Evolutionary conservation across 1,140 invertebrate species (phyloP).

Genomic region (Saxidomus purpurata): DNA sequence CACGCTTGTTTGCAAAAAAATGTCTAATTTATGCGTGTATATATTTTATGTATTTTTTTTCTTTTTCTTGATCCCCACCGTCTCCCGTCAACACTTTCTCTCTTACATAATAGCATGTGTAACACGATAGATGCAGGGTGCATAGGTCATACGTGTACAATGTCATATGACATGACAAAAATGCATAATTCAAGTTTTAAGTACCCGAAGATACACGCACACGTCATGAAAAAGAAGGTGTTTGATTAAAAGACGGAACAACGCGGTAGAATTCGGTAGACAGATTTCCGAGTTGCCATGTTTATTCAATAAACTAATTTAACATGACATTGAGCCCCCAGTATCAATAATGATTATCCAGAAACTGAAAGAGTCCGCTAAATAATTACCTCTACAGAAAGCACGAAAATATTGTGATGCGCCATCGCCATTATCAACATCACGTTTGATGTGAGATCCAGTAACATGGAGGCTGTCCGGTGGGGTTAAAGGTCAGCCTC

Average conservation of each 20-base stretch:
- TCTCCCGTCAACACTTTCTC: constrained; percentile 24
- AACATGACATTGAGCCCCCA: constrained; percentile 43
- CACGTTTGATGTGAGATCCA: constrained; percentile 52
- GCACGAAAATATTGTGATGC: constrained; percentile 16
- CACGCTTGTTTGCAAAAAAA: not conserved
- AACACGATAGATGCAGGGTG: not conserved
- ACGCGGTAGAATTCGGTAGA: too few species aligned
- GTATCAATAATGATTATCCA: constrained; percentile 43
- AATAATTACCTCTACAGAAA: constrained; percentile 33
- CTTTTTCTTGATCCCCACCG: too few species aligned
- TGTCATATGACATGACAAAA: constrained; percentile 18
- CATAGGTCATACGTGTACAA: not conserved
- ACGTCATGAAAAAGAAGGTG: too few species aligned
- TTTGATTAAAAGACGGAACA: not conserved
- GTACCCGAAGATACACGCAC: too few species aligned
- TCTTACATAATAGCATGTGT: not conserved
- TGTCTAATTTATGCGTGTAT: not conserved
- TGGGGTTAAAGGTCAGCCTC: not conserved
- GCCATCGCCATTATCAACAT: not conserved
- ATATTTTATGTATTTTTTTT: too few species aligned
- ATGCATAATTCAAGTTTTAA: not conserved
- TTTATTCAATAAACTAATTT: constrained; percentile 64
- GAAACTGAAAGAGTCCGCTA: not conserved
- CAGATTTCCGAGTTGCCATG: constrained; percentile 14
- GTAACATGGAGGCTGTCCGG: constrained; percentile 26